A percentile compares a stretch with the other conserved stretches of the same genome.
These are phyloP conservation scores for Pseudochromis fuscus DNA, from an alignment of 2,797 vertebrate species.

Conservation along the genomic window DNA sequence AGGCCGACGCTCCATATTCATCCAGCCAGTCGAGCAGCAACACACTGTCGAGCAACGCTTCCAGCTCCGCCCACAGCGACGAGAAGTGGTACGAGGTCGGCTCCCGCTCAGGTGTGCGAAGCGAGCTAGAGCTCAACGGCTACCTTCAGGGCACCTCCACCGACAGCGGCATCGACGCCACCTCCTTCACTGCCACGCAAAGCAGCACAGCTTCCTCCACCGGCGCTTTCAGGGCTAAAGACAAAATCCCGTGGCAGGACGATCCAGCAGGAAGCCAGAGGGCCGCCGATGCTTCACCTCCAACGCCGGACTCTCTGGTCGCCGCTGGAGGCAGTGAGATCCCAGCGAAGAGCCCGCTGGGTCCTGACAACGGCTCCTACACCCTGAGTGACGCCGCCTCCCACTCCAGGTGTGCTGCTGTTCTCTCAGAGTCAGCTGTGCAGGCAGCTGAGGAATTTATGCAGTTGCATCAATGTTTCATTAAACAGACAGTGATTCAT, in stretches of 20 bases:
- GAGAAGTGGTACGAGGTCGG: slow-evolving; percentile 97
- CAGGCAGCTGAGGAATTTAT: slow-evolving; percentile 40
- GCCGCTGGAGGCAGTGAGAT: slow-evolving; percentile 79
- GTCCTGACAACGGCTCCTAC: slow-evolving; percentile 87
- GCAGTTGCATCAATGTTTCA: slow-evolving; percentile 53
- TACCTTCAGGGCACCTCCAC: slow-evolving; percentile 93
- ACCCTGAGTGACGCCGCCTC: slow-evolving; percentile 89
- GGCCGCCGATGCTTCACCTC: slow-evolving; percentile 69
- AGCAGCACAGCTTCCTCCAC: slow-evolving; percentile 87
- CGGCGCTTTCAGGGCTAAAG: slow-evolving; percentile 86
- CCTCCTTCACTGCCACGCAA: slow-evolving; percentile 90
- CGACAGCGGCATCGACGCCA: slow-evolving; percentile 93
- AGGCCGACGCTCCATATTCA: slow-evolving; percentile 92
- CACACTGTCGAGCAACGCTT: slow-evolving; percentile 95
- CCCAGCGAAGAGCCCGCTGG: slow-evolving; percentile 85
- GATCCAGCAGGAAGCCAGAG: slow-evolving; percentile 81
- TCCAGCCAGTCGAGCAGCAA: slow-evolving; percentile 97
- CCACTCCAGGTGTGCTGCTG: slow-evolving; percentile 83
- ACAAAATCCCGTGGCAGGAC: slow-evolving; percentile 91
- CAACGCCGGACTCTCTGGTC: slow-evolving; percentile 80
- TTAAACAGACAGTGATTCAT: slow-evolving; percentile 67
- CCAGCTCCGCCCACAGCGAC: slow-evolving; percentile 94
- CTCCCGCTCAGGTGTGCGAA: slow-evolving; percentile 86
- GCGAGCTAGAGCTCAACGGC: slow-evolving; percentile 90
- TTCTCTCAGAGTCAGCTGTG: slow-evolving; percentile 52